phyloP scores from a whole-genome alignment of 2,888 invertebrate species.

The Gasteruption jaculator region DNA sequence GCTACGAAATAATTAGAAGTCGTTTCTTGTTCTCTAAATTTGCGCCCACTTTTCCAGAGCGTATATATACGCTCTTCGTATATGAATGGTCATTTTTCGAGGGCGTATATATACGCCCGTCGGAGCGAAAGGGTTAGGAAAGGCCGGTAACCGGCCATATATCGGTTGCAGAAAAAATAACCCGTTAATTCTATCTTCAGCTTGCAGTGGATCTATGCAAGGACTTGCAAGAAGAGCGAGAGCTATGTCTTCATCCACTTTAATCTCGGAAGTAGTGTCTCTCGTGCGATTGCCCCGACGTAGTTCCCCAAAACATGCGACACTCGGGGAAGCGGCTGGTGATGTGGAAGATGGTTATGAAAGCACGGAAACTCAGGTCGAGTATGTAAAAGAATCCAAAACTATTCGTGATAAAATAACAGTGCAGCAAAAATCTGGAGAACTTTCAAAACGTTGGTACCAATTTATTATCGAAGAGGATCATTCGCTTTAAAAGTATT shows the following conservation, averaged over 20 bases:
- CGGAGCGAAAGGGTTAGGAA: too few species aligned
- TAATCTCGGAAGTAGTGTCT: slow-evolving; percentile 77
- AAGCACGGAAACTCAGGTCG: slow-evolving; percentile 42
- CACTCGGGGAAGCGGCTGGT: slow-evolving; percentile 36
- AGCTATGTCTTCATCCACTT: slow-evolving; percentile 70
- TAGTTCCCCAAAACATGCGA: slow-evolving; percentile 36
- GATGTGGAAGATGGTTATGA: slow-evolving; percentile 41
- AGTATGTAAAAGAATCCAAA: slow-evolving; percentile 29
- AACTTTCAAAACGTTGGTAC: not conserved
- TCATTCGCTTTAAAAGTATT: not conserved
- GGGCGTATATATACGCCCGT: too few species aligned
- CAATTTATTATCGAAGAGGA: not conserved
- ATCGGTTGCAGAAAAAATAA: too few species aligned
- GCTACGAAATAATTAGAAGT: too few species aligned
- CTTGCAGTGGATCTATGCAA: slow-evolving; percentile 39
- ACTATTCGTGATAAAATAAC: not conserved
- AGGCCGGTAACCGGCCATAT: too few species aligned
- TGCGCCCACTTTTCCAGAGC: too few species aligned
- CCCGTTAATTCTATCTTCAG: slow-evolving; percentile 30
- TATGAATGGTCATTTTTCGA: too few species aligned
- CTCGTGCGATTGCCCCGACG: slow-evolving; percentile 55
- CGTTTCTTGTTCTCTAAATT: too few species aligned
- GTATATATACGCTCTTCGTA: too few species aligned
- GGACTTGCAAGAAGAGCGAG: slow-evolving; percentile 54
- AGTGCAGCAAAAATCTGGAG: too few species aligned